Conservation (phyloP, 1,140 invertebrate genomes). For the Venturia canescens region DNA sequence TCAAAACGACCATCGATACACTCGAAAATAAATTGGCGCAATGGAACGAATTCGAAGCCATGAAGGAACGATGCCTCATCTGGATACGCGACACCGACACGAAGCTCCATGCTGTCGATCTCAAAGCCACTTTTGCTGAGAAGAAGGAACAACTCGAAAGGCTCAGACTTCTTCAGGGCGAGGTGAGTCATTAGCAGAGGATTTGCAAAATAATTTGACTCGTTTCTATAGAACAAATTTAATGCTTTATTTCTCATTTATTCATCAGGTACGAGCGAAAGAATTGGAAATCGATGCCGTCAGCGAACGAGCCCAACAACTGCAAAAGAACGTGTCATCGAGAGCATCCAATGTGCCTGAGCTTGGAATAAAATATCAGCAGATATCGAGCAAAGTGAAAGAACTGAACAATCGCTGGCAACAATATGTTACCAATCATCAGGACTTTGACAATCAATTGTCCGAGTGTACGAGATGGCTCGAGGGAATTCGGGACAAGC, state of each 20-base stretch:
- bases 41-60: slow-evolving; percentile 94
- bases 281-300: slow-evolving; percentile 95
- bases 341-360: slow-evolving; percentile 90
- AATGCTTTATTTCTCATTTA: background rate
- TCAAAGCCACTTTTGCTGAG: slow-evolving; percentile 89
- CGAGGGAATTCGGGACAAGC: slow-evolving; percentile 89
- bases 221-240: background rate
- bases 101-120: slow-evolving; percentile 91
- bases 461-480: slow-evolving; percentile 90
- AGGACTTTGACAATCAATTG: slow-evolving; percentile 90
- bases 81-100: slow-evolving; percentile 94
- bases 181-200: slow-evolving; percentile 75
- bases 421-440: slow-evolving; percentile 92
- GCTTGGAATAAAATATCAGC: slow-evolving; percentile 92
- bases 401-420: slow-evolving; percentile 94
- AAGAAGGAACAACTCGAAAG: slow-evolving; percentile 91
- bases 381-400: slow-evolving; percentile 92
- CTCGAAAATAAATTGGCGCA: slow-evolving; percentile 90
- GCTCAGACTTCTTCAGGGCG: slow-evolving; percentile 89
- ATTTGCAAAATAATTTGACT: no score
- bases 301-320: slow-evolving; percentile 91
- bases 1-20: slow-evolving; percentile 86
- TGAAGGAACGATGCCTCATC: slow-evolving; percentile 89
- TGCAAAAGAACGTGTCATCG: slow-evolving; percentile 83
- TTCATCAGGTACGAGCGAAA: slow-evolving; percentile 84